Percentiles rank a stretch among this genome's conserved stretches.
These are phyloP conservation scores for Desmodus rotundus DNA, from an alignment of 2,113 vertebrate species.

Conservation along the genomic window DNA sequence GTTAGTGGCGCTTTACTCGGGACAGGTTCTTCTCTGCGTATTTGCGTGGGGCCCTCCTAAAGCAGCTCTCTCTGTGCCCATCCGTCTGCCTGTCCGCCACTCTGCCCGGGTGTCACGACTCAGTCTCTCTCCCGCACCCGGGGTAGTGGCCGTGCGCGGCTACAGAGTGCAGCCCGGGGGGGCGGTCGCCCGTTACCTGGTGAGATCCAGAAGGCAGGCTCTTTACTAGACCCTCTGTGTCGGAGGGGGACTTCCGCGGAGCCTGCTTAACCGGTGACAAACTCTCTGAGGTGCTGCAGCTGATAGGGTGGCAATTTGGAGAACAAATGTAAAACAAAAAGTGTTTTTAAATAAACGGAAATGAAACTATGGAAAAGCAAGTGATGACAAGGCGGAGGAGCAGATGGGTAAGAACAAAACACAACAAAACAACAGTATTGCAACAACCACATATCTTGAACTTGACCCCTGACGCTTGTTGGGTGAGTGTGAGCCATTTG, in stretches of 20 bases:
- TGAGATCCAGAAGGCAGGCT: constrained; percentile 87
- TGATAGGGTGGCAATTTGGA: constrained; percentile 80
- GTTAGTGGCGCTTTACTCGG: not conserved
- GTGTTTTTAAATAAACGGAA: constrained; percentile 30
- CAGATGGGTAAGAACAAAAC: constrained; percentile 71
- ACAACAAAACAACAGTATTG: constrained; percentile 27
- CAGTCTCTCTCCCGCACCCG: not conserved
- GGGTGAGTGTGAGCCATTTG: not conserved
- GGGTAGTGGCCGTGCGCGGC: not conserved
- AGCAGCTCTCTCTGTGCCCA: not conserved
- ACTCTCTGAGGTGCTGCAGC: constrained; percentile 92
- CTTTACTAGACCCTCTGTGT: constrained; percentile 88
- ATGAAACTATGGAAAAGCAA: constrained; percentile 57
- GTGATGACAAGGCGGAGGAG: constrained; percentile 70
- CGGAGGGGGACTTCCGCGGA: constrained; percentile 90
- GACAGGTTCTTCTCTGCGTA: not conserved
- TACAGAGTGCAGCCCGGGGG: fast-evolving
- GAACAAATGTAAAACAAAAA: constrained; percentile 75
- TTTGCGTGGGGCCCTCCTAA: not conserved
- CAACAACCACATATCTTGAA: not conserved
- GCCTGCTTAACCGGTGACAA: constrained; percentile 88
- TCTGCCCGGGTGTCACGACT: not conserved
- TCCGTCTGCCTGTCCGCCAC: too few species aligned
- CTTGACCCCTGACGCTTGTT: not conserved
- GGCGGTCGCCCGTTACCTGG: constrained; percentile 87